Evolutionary conservation across 2,888 invertebrate species (phyloP).

Genomic region (Ennomos fuscantarius): DNA sequence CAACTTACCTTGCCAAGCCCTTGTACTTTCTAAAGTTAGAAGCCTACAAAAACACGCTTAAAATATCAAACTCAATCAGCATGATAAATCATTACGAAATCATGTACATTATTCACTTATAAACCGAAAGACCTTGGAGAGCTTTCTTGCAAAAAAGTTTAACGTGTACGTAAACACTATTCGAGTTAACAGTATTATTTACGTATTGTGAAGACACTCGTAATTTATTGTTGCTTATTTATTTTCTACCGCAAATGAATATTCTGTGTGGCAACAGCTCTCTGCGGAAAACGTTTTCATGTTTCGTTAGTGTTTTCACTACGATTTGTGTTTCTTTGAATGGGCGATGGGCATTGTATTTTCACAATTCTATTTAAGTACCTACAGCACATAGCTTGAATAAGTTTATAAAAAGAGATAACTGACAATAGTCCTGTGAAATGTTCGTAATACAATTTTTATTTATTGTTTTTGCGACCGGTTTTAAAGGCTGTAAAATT

Average conservation of each 20-base stretch:
- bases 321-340: neutral
- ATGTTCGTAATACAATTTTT: no score
- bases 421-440: no score
- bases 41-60: constrained; percentile 7
- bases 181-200: constrained; percentile 7
- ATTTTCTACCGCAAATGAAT: constrained; percentile 19
- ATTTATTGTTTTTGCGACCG: no score
- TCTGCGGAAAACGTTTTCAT: constrained; percentile 19
- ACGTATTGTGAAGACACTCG: constrained; percentile 3
- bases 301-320: constrained; percentile 1
- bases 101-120: neutral
- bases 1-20: constrained; percentile 29
- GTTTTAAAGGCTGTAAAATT: no score
- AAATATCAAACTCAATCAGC: constrained; percentile 1
- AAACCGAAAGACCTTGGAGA: neutral
- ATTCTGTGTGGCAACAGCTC: constrained; percentile 7
- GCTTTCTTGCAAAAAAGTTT: constrained; percentile 3
- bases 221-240: constrained; percentile 2
- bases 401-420: no score
- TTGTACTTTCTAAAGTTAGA: constrained; percentile 28
- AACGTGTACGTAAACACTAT: constrained; percentile 3
- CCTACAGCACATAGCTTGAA: no score
- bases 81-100: constrained; percentile 1
- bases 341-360: no score
- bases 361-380: no score